Percentiles rank a stretch among this genome's conserved stretches.
Evolutionary conservation across 2,888 invertebrate species (phyloP).

Genomic region (Trilocha varians): DNA sequence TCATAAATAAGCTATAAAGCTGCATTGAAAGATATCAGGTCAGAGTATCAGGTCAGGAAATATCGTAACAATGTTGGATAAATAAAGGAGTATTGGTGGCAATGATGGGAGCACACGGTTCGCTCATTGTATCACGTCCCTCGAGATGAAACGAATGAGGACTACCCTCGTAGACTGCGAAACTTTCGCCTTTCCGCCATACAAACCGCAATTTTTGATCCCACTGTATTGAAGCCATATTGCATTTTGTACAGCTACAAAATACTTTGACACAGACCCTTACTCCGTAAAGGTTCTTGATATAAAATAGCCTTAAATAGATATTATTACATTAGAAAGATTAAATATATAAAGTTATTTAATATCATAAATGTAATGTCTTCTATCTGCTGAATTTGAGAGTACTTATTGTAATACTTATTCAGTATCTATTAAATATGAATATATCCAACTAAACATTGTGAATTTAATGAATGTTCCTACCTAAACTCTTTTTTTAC

Average conservation of each 20-base stretch:
- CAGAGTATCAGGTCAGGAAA: slow-evolving; percentile 40
- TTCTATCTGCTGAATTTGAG: no score
- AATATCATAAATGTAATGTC: no score
- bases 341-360: no score
- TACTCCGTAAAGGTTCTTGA: not conserved
- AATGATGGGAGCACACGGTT: slow-evolving; percentile 37
- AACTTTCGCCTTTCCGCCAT: slow-evolving; percentile 19
- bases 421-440: no score
- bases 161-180: slow-evolving; percentile 40
- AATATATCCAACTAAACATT: no score
- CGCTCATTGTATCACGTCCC: slow-evolving; percentile 42
- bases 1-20: slow-evolving; percentile 26
- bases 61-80: slow-evolving; percentile 47
- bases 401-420: no score
- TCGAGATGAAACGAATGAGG: slow-evolving; percentile 45
- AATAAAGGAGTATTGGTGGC: slow-evolving; percentile 50
- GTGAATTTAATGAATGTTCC: no score
- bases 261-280: not conserved
- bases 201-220: slow-evolving; percentile 16
- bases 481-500: no score
- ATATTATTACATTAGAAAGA: no score
- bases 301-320: no score
- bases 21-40: slow-evolving; percentile 42
- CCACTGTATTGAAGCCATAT: slow-evolving; percentile 7
- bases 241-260: not conserved